These are phyloP conservation scores for Lepus americanus DNA, from an alignment of 2,113 vertebrate genomes.

Conservation along the genomic window DNA sequence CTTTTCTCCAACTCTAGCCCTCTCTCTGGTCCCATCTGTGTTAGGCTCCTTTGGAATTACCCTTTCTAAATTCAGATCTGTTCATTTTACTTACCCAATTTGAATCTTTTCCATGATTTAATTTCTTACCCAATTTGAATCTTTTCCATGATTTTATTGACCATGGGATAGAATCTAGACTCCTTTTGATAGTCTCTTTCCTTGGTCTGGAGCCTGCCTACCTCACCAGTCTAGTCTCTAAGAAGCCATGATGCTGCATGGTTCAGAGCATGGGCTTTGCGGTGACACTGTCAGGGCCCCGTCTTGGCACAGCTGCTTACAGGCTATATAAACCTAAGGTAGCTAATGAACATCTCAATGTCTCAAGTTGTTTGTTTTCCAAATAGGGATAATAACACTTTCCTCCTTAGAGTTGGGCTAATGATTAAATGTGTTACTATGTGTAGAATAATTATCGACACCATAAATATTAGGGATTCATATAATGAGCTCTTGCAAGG, in stretches of 20 bases:
- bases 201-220: background rate
- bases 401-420: background rate
- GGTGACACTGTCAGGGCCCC: background rate
- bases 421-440: conserved; percentile 14
- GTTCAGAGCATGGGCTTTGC: background rate
- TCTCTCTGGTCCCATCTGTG: background rate
- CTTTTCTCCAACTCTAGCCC: background rate
- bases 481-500: conserved; percentile 21
- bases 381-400: background rate
- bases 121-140: background rate
- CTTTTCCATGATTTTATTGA: background rate
- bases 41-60: background rate
- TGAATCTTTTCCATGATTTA: background rate
- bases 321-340: background rate
- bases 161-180: background rate
- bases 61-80: conserved; percentile 1
- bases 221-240: background rate
- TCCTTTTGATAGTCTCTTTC: background rate
- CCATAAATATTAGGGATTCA: background rate
- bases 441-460: background rate
- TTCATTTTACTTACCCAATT: background rate
- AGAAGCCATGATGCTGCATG: background rate
- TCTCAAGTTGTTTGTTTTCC: conserved; percentile 6
- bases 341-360: background rate
- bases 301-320: background rate